Evolutionary conservation across 2,113 vertebrate species (phyloP).

Genomic region (Trinectes maculatus): DNA sequence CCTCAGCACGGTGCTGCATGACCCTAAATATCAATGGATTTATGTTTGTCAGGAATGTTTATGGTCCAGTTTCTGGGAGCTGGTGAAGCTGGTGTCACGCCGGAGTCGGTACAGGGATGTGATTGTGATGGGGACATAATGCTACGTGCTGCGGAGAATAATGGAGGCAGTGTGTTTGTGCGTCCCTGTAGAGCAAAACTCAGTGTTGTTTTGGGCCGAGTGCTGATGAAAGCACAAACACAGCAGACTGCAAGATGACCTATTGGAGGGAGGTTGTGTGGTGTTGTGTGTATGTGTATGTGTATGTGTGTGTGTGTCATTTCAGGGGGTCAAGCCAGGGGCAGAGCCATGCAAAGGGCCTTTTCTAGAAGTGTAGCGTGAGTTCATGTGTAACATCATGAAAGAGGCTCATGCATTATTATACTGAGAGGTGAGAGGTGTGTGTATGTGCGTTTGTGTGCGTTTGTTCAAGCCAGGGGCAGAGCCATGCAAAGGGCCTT

Average conservation of each 20-base stretch:
- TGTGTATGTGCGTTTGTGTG: conserved; percentile 4
- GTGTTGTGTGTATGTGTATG: not conserved
- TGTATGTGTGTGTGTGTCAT: no score
- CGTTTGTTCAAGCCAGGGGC: conserved; percentile 51
- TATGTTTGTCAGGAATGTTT: conserved; percentile 6
- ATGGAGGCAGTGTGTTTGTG: conserved; percentile 78
- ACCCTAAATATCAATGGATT: not conserved
- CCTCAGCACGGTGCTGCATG: conserved; percentile 17
- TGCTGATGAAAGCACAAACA: conserved; percentile 76
- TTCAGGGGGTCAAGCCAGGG: conserved; percentile 49
- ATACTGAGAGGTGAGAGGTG: conserved; percentile 28
- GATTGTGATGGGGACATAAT: conserved; percentile 72
- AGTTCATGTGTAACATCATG: conserved; percentile 15
- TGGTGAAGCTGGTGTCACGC: conserved; percentile 46
- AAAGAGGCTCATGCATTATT: conserved; percentile 58
- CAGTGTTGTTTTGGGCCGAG: conserved; percentile 72
- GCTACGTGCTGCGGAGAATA: conserved; percentile 66
- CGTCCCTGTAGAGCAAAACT: conserved; percentile 70
- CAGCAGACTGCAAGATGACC: conserved; percentile 75
- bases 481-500: conserved; percentile 76
- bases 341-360: conserved; percentile 76
- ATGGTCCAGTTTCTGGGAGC: conserved; percentile 56
- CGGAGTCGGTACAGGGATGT: conserved; percentile 59
- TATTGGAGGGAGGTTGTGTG: conserved; percentile 51
- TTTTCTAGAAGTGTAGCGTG: conserved; percentile 52